Evolutionary conservation across 2,888 invertebrate species (phyloP), one percentile per base, ranked within the genome.

Genomic region (Metellina segmentata): DNA sequence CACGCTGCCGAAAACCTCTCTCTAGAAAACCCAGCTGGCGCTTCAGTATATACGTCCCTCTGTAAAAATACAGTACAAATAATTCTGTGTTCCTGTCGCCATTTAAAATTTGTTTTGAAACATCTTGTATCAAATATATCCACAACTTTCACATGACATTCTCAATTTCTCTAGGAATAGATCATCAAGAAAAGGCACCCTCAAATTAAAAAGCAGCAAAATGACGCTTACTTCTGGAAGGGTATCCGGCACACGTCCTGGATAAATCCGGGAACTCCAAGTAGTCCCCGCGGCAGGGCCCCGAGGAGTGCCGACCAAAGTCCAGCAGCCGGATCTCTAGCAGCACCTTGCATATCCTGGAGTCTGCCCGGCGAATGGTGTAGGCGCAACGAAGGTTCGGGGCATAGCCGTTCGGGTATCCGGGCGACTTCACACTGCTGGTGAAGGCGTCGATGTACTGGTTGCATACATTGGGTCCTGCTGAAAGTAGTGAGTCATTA

Each of bases 251-350:
- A 19, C 93, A 93, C 1, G 93, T 81, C 71, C 92, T 70, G 4
- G 88, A 85, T 8, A 93, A 61, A 69, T 93, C 93, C 48, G 93
- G 93, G 49, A 93, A 88, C 69, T 93, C 93, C 48, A 93, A 16
- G 53, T 89, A 93, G 71, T 93, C 93, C 20, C 89, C 85, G 7
- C 92, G 81, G 81, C 93, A 93, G 2, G 86, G 74, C n/a, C 92
- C 85, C 0, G 20, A 20, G 11, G 92, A 70, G 20, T 89, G 86
- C 20, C 92, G 69, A 5, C 89, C 91, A 52, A 93, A 85, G 16
- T 93, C 93, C 20, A 93, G 71, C 19, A 85, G 20, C 16, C 90
- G 86, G 52, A 93, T 89, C 51, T 92, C 89, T 11, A 93, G 79
- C n/a, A 91, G 74, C 0, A 93, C 88, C 51, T 90, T 90, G 85